Conservation (phyloP, 2,888 invertebrate genomes). For the Ectobius pallidus region DNA sequence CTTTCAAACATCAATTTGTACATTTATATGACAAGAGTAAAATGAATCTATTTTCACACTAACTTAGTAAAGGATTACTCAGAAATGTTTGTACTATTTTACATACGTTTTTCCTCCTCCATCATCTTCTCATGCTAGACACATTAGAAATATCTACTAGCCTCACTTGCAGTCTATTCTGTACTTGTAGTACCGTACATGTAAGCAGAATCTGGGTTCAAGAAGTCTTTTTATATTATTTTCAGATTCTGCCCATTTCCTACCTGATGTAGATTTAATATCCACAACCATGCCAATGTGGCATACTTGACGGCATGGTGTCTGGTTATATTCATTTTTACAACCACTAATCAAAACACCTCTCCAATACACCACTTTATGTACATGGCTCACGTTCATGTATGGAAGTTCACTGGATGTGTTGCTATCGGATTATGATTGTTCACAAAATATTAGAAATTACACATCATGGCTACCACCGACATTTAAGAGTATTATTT, state of each 20-base stretch:
- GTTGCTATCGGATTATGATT: not conserved
- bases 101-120: not conserved
- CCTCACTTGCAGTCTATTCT: too few species aligned
- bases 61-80: slow-evolving; percentile 23
- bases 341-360: not conserved
- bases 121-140: not conserved
- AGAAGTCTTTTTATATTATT: not conserved
- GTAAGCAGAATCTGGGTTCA: not conserved
- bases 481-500: not conserved
- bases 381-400: not conserved
- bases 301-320: not conserved
- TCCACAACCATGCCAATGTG: too few species aligned
- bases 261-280: too few species aligned
- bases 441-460: not conserved
- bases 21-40: slow-evolving; percentile 22
- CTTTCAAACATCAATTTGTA: slow-evolving; percentile 21
- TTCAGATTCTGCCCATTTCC: not conserved
- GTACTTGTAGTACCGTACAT: not conserved
- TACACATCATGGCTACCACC: not conserved
- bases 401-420: not conserved
- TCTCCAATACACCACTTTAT: not conserved
- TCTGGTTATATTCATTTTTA: not conserved
- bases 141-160: not conserved
- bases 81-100: slow-evolving; percentile 30
- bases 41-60: slow-evolving; percentile 17